Percentiles rank a stretch among this genome's conserved stretches.
These are phyloP conservation scores for Rhinolophus ferrumequinum DNA, from an alignment of 2,113 vertebrate species.

Conservation along the genomic window DNA sequence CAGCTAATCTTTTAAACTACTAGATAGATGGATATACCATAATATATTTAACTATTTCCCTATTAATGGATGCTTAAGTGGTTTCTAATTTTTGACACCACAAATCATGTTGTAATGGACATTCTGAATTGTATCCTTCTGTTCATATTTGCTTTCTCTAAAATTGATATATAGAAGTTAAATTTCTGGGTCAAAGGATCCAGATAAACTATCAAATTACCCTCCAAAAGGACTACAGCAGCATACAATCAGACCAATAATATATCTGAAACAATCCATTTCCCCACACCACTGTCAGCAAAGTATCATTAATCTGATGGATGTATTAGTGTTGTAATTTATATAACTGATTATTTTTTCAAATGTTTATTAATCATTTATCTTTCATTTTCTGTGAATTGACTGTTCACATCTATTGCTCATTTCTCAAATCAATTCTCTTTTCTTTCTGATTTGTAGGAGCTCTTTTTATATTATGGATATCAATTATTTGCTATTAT, in stretches of 20 bases:
- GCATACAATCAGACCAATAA: neutral
- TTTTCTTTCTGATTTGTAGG: slow-evolving; percentile 17
- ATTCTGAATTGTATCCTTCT: neutral
- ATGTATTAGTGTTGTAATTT: neutral
- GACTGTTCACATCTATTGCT: neutral
- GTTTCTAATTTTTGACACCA: slow-evolving; percentile 18
- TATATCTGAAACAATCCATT: neutral
- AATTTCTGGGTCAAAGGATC: neutral
- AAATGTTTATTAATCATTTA: slow-evolving; percentile 29
- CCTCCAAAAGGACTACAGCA: neutral
- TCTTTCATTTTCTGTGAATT: slow-evolving; percentile 49
- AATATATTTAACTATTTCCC: neutral
- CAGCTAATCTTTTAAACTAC: neutral
- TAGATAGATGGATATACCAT: neutral
- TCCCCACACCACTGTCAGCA: neutral
- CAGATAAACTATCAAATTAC: slow-evolving; percentile 23
- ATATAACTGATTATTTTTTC: slow-evolving; percentile 37
- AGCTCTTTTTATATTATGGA: neutral
- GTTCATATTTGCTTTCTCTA: slow-evolving; percentile 32
- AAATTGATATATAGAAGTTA: neutral
- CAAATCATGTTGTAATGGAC: neutral
- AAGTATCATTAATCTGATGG: neutral
- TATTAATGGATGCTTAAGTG: neutral
- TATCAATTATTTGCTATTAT: slow-evolving; percentile 18
- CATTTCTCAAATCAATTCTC: neutral